These are phyloP conservation scores for Sarcophaga peregrina DNA, from an alignment of 1,140 invertebrate genomes.

Conservation along the genomic window DNA sequence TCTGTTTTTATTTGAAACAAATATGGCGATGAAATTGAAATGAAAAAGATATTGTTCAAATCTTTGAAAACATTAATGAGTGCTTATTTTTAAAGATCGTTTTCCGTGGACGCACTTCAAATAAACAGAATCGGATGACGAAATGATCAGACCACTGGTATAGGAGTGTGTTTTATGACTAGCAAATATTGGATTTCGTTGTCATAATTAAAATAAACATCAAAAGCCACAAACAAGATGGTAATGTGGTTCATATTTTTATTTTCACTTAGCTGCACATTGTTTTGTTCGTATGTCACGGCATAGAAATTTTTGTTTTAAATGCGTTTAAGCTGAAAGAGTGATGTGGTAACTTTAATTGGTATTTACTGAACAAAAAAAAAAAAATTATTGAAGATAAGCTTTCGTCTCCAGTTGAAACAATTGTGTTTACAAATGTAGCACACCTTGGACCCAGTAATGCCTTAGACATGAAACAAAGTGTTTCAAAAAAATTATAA, in stretches of 20 bases:
- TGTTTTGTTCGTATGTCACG: neutral
- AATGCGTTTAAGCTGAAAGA: neutral
- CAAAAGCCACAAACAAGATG: neutral
- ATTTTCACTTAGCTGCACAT: neutral
- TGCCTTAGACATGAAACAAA: neutral
- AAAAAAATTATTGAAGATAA: neutral
- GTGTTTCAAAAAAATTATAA: neutral
- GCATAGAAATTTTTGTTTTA: neutral
- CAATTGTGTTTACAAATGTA: neutral
- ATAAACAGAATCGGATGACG: neutral
- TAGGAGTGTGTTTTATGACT: neutral
- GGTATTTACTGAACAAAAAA: neutral
- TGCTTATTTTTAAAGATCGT: too few species aligned
- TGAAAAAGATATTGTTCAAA: too few species aligned
- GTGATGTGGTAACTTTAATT: slow-evolving; percentile 18
- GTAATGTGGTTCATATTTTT: neutral
- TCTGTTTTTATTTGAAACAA: too few species aligned
- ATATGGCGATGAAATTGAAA: too few species aligned
- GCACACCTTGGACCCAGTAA: neutral
- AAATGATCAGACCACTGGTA: neutral
- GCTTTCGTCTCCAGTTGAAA: neutral
- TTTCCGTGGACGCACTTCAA: too few species aligned
- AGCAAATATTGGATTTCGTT: slow-evolving; percentile 23
- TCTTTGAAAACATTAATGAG: too few species aligned
- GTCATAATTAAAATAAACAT: slow-evolving; percentile 36